Evolutionary conservation across 2,888 invertebrate genomes (phyloP).

Genomic region (Eupithecia exiguata): DNA sequence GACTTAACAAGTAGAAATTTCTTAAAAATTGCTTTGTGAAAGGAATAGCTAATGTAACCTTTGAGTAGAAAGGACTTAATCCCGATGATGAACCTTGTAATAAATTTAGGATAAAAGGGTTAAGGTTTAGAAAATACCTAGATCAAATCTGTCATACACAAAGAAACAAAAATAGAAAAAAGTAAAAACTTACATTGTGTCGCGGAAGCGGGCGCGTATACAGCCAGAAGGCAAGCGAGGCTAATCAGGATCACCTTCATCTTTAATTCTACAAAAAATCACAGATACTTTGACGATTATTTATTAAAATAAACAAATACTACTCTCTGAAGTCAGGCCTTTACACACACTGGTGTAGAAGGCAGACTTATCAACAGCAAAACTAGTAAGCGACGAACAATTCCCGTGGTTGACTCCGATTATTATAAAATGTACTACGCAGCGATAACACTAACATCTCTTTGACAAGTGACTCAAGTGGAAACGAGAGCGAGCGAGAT

Average conservation of each 20-base stretch:
- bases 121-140: background rate
- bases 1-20: background rate
- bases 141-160: background rate
- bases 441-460: conserved; percentile 75
- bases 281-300: conserved; percentile 78
- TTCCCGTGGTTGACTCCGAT: conserved; percentile 63
- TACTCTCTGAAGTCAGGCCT: conserved; percentile 84
- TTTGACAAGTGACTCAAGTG: conserved; percentile 67
- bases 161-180: conserved; percentile 40
- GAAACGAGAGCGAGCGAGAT: conserved; percentile 69
- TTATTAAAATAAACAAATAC: conserved; percentile 50
- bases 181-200: conserved; percentile 87
- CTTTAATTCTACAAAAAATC: conserved; percentile 70
- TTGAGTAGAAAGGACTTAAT: background rate
- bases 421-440: conserved; percentile 74
- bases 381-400: conserved; percentile 63
- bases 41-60: background rate
- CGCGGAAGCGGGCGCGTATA: conserved; percentile 79
- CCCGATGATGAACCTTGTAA: background rate
- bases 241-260: conserved; percentile 84
- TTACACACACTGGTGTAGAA: conserved; percentile 97
- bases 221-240: conserved; percentile 77
- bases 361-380: conserved; percentile 84
- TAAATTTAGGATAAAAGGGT: no score
- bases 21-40: background rate